Evolutionary conservation across 2,797 vertebrate species (phyloP).

Genomic region (Amblyopsis hoosieri): DNA sequence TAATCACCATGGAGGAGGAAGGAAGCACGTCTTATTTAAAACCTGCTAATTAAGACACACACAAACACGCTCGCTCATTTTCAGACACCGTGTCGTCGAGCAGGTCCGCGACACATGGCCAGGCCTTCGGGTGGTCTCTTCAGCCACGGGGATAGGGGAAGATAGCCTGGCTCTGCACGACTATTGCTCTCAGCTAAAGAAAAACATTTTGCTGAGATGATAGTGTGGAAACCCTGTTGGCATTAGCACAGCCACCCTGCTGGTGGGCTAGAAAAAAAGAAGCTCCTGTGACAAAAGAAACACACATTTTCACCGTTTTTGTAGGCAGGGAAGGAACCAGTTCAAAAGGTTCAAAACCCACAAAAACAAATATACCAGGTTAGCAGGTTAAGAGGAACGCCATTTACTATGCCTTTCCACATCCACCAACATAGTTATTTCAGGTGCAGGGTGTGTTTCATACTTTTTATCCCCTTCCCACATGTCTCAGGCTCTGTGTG

Average conservation of each 20-base stretch:
- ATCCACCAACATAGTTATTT: constrained; percentile 50
- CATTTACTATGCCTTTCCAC: constrained; percentile 50
- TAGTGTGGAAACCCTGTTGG: too few relatives aligned
- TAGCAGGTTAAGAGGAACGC: too few relatives aligned
- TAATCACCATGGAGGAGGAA: constrained; percentile 70
- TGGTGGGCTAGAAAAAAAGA: too few relatives aligned
- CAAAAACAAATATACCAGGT: too few relatives aligned
- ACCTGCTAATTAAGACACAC: constrained; percentile 68
- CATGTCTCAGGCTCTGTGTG: constrained; percentile 8
- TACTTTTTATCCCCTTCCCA: neutral
- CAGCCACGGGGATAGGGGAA: neutral
- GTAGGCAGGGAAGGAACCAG: too few relatives aligned
- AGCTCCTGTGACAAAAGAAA: too few relatives aligned
- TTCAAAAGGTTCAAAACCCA: too few relatives aligned
- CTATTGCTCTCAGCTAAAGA: too few relatives aligned
- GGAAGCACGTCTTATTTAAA: constrained; percentile 67
- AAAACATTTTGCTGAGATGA: too few relatives aligned
- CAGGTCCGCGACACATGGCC: constrained; percentile 2
- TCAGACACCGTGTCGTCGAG: constrained; percentile 28
- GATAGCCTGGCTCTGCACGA: too few relatives aligned
- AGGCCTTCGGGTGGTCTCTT: constrained; percentile 14
- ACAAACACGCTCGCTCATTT: constrained; percentile 44
- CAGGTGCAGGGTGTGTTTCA: constrained; percentile 15
- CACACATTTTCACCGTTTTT: too few relatives aligned
- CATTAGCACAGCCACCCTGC: too few relatives aligned